Conservation (phyloP, 2,888 invertebrate species). For the Caenorhabditis angaria region DNA sequence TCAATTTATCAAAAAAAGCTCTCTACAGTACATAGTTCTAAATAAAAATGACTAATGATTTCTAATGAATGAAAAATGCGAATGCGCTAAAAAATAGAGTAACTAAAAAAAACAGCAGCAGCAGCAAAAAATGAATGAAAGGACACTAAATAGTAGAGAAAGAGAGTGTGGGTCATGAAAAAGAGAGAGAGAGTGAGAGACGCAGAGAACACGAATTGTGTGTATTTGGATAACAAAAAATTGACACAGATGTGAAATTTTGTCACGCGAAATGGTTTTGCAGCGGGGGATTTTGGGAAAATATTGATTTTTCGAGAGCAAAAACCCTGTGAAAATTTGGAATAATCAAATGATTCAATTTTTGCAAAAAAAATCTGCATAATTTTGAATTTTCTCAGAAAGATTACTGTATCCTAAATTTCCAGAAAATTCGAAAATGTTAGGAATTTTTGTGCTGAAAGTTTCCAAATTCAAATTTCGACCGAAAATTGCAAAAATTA, state of each 20-base stretch:
- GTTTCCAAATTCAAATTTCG: not conserved
- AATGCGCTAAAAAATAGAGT: not conserved
- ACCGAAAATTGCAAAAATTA: not conserved
- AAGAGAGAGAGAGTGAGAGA: constrained; percentile 3
- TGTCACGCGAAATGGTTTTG: no score
- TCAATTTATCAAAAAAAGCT: no score
- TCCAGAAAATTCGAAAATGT: no score
- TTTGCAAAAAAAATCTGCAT: no score
- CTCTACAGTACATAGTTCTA: no score
- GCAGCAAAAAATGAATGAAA: not conserved
- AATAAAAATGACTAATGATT: no score
- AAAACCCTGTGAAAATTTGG: no score
- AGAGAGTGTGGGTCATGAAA: constrained; percentile 8
- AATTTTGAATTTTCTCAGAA: no score
- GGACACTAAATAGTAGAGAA: not conserved
- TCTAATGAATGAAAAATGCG: no score
- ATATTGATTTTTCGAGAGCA: no score
- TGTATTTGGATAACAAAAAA: constrained; percentile 1
- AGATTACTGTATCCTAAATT: not conserved
- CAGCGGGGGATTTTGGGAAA: no score
- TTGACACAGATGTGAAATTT: constrained; percentile 23
- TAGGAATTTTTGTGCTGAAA: not conserved
- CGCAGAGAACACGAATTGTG: not conserved
- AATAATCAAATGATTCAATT: no score
- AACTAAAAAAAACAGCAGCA: not conserved